phyloP scores from a whole-genome alignment of 2,113 vertebrate genomes.

The Potamarius usumacintae region DNA sequence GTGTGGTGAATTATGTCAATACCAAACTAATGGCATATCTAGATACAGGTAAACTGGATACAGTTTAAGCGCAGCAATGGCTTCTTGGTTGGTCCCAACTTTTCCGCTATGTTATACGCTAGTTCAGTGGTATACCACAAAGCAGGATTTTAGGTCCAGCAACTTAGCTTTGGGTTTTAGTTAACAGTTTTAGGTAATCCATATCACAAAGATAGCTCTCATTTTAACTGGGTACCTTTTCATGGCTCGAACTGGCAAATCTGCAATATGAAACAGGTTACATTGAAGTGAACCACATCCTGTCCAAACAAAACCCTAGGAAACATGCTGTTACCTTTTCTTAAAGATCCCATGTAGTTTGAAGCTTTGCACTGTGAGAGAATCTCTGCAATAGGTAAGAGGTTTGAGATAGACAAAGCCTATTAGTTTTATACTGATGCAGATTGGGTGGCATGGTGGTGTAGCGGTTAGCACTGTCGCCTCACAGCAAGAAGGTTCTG shows the following conservation, averaged over 20 bases:
- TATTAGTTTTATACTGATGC: background rate
- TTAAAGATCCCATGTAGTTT: background rate
- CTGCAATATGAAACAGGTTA: background rate
- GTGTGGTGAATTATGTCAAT: background rate
- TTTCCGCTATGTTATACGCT: background rate
- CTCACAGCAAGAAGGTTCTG: too few relatives aligned
- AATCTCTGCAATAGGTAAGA: background rate
- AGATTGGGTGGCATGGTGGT: too few relatives aligned
- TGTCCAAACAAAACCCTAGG: background rate
- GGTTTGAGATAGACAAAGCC: background rate
- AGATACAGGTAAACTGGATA: background rate
- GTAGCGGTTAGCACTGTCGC: too few relatives aligned
- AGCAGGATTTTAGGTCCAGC: background rate
- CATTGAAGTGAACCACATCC: background rate
- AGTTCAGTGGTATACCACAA: background rate
- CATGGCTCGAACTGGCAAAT: background rate
- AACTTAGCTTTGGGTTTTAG: background rate
- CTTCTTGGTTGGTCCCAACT: background rate
- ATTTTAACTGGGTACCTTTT: background rate
- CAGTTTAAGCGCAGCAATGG: background rate
- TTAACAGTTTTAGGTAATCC: background rate
- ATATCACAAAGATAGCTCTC: background rate
- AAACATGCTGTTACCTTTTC: background rate
- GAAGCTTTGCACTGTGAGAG: background rate
- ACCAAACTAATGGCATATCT: background rate